Conservation (phyloP, 2,113 vertebrate species). For the Dipodomys stephensi region DNA sequence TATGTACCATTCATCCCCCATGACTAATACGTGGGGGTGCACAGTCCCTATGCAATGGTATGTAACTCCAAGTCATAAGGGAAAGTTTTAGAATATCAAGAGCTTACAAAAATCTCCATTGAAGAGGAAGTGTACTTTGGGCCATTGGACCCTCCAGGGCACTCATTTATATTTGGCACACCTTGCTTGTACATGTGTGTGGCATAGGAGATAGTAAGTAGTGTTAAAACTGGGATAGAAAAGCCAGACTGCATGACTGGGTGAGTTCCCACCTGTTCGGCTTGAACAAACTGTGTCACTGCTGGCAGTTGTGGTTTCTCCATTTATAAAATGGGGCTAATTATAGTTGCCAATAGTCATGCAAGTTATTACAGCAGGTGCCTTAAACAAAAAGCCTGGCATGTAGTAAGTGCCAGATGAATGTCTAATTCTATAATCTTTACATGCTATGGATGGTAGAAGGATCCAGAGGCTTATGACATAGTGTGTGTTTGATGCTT, state of each 20-base stretch:
- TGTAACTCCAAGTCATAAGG: neutral
- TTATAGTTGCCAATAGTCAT: neutral
- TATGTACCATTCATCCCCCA: accelerated
- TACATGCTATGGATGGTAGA: neutral
- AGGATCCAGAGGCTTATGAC: neutral
- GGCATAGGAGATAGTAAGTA: neutral
- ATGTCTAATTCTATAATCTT: neutral
- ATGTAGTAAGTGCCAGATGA: neutral
- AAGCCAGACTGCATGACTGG: neutral
- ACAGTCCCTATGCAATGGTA: accelerated
- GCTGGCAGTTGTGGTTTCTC: neutral
- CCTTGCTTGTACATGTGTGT: neutral
- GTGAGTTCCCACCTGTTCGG: neutral
- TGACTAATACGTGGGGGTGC: too few species aligned
- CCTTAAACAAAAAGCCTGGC: neutral
- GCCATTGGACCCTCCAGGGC: neutral
- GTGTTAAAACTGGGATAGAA: neutral
- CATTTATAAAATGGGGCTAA: neutral
- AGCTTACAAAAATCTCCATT: neutral
- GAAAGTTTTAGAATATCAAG: neutral
- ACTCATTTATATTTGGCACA: neutral
- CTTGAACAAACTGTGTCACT: neutral
- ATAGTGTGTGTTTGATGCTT: too few species aligned
- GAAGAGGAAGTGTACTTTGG: neutral
- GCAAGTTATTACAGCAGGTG: neutral